These are phyloP conservation scores for Lethenteron camtschaticum DNA, from an alignment of 2,113 vertebrate genomes.

Conservation along the genomic window DNA sequence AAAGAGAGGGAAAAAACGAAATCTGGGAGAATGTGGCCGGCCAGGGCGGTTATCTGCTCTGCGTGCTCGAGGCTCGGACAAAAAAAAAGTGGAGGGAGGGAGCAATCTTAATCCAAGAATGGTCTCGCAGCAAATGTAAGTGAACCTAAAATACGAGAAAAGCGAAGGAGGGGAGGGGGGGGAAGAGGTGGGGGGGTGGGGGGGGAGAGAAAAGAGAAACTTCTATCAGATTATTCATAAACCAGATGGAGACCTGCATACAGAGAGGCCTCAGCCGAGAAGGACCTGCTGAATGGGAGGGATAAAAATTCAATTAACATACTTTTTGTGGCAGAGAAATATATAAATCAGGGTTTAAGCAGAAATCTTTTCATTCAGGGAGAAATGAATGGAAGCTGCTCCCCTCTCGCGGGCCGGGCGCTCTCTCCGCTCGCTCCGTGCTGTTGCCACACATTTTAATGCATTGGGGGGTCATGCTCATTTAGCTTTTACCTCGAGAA, in stretches of 20 bases:
- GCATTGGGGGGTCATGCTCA: too few relatives aligned
- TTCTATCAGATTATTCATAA: slow-evolving; percentile 5
- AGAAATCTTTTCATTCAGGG: neutral
- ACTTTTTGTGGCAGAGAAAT: neutral
- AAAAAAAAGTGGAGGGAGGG: neutral
- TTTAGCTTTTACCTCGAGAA: too few relatives aligned
- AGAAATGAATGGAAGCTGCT: neutral
- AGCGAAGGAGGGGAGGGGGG: neutral
- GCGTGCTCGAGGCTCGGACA: too few relatives aligned
- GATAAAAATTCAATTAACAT: slow-evolving; percentile 6
- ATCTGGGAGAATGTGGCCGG: too few relatives aligned
- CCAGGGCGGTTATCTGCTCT: too few relatives aligned
- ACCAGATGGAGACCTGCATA: slow-evolving; percentile 1
- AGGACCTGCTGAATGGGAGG: slow-evolving; percentile 1
- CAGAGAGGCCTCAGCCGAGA: neutral
- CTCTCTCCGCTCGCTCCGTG: too few relatives aligned
- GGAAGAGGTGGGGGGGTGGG: too few relatives aligned
- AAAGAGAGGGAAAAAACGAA: too few relatives aligned
- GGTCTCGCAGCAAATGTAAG: slow-evolving; percentile 1
- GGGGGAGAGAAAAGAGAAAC: neutral
- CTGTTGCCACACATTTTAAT: too few relatives aligned
- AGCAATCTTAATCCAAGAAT: neutral
- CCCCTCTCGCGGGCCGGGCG: too few relatives aligned
- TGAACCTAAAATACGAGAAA: slow-evolving; percentile 2
- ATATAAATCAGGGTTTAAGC: slow-evolving; percentile 1